Evolutionary conservation across 2,797 vertebrate species (phyloP).

Genomic region (Semaprochilodus insignis): DNA sequence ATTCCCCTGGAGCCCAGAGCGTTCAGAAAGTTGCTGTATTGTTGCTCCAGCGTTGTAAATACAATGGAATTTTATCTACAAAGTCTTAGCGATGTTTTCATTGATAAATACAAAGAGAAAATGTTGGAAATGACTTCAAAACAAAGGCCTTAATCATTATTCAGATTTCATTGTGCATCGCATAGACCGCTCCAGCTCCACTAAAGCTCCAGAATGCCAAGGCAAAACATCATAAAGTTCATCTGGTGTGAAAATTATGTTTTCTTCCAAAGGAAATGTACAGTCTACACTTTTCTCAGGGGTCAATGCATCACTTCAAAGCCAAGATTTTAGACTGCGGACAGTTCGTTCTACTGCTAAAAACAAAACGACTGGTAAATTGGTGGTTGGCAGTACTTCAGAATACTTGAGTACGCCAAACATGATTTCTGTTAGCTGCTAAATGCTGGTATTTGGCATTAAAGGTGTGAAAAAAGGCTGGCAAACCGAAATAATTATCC

Average conservation of each 20-base stretch:
- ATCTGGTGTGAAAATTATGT: no score
- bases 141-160: neutral
- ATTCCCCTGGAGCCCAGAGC: slow-evolving; percentile 45
- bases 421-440: no score
- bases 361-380: neutral
- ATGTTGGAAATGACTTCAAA: neutral
- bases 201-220: neutral
- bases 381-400: no score
- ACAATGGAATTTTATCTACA: slow-evolving; percentile 25
- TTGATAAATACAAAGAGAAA: neutral
- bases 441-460: no score
- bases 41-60: slow-evolving; percentile 28
- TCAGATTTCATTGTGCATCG: neutral
- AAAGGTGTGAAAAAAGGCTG: no score
- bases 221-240: neutral
- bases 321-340: no score
- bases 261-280: neutral
- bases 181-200: neutral
- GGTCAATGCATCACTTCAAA: neutral
- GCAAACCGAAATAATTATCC: no score
- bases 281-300: neutral
- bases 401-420: no score
- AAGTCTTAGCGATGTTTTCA: neutral
- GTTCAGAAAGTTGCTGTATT: slow-evolving; percentile 26
- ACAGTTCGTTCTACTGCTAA: no score